Base-by-base conservation (phyloP, 2,113 vertebrate genomes). In the Alethe castanea region DNA sequence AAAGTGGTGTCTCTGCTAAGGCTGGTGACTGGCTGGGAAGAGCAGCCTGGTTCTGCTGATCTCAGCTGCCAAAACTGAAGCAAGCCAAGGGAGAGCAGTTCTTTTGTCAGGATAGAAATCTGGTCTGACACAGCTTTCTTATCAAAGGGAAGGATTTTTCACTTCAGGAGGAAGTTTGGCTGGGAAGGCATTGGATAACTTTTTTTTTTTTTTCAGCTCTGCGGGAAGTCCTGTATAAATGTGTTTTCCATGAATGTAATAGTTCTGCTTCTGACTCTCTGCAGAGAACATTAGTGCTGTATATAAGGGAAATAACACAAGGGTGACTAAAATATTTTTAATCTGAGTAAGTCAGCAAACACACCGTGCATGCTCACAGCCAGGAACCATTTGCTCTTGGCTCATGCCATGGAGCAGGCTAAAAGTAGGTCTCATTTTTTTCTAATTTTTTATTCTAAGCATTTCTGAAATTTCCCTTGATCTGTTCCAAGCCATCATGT, bases 81-180 rank as follows among this genome's bases (percentile, higher is more conserved):
- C 57, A 50, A 89, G 78, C 73, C 59, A 48, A 74, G 70, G 61
- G 69, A 87, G 66, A 45, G 42, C 0, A 0, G 29, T 64, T 88
- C 56, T 87, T 90, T 91, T 73, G 72, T 96, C 70, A 42, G 80
- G 57, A 72, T 78, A 94, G 79, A 90, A 87, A 48, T 45, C 78
- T 57, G 59, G 31, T 79, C 70, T 84, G 69, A 94, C 61, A 85
- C 70, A 57, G 53, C 65, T 74, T 94, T 74, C 91, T 95, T 97
- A 95, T 91, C 89, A 73, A 74, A 90, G 70, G 85, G 91, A 91
- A 92, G 81, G 87, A 77, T 88, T 95, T 97, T 96, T 95, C 86
- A 79, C 86, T 84, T 91, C 42, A 66, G 81, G 81, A 90, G 84
- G 89, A 95, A 95, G 81, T 92, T 96, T 83, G 88, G 42, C 92